Base-by-base conservation (phyloP, 2,797 vertebrate genomes). In the Rhynchonycteris naso region DNA sequence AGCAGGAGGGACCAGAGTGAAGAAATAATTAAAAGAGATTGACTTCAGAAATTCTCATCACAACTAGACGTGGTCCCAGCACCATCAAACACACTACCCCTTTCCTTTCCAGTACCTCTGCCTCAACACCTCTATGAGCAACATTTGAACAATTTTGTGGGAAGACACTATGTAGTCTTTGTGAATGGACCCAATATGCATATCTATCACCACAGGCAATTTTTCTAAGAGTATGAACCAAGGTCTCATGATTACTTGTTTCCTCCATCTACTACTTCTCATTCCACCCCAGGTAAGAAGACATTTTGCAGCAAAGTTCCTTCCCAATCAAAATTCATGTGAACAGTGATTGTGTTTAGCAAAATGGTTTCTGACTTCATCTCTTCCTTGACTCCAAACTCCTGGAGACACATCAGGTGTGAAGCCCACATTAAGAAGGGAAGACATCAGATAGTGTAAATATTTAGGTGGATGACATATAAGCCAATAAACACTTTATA, bases 401-500 rank as follows among this genome's bases (percentile, higher is more conserved):
- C 80, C 26, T 92, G 54, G 30, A 96, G 68, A 65, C 19, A 89
- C 14, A 58, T 71, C 2, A 11, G 21, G 2, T 71, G 0, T 52
- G 33, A 33, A 80, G 35, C 79, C 91, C 56, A 58, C 63, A 74
- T 95, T 91, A 97, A 94, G 86, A 94, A 95, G 91, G 90, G 68
- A 97, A 33, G 96, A 65, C 74, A 88, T 97, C 97, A 96, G 88
- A 95, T 90, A 85, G 76, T 89, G 7, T 84, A 79, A 83, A 35
- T 80, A 95, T 84, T 85, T 92, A 82, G 43, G 54, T 86, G 65
- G 93, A 83, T 94, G 68, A 95, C 91, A 78, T 18, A 56, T 78
- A 96, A 86, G 81, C 94, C 95, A 96, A 96, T 96, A 97, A 98
- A 98, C 96, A 88, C 3, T 4, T 16, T 97, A 94, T 96, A 96